Base-by-base conservation (phyloP, 2,797 vertebrate species). In the Helicolenus hilgendorfi region DNA sequence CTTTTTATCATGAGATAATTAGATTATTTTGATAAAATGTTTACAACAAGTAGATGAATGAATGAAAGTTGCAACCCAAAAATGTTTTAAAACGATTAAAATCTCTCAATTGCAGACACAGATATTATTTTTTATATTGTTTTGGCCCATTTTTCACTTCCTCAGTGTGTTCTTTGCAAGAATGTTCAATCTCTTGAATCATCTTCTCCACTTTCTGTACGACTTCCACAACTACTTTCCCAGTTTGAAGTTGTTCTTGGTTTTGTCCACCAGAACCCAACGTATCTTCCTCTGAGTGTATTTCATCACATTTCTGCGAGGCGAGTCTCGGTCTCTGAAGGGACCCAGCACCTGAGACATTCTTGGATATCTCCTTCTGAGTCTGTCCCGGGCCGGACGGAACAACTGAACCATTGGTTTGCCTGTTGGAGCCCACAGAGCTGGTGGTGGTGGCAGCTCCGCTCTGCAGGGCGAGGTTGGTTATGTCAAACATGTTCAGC, bases 381-480 rank as follows among this genome's bases (percentile, higher is more conserved):
- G 94, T n/a, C 88, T 98, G 96, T 84, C 95, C 81, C 92, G 31
- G 79, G 7, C 9, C 82, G n/a, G 92, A 87, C 13, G 93, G 89
- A 84, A 97, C 86, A 8, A 96, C 93, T 0, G 97, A 97, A 67
- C 97, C 97, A 1, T 98, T 98, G 93, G 94, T 95, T 24, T 97
- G 55, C 71, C 72, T 84, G 6, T 82, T 91, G 45, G 96, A 93
- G 85, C 92, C 85, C 63, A 96, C 96, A 1, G 97, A 93, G 81
- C 59, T 36, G 53, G 59, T 22, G 10, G 91, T 73, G 56, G 96
- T 96, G 10, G 92, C 91, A 7, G 94, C 95, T n/a, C 94, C 87
- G 27, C 90, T 93, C 14, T 97, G 97, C 65, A 97, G 96, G 86
- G 96, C 91, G 0, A 95, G 49, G 0, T 97, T 94, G 60, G 97